Evolutionary conservation across 2,888 invertebrate species (phyloP).

Genomic region (Phoenoteleia sp.): DNA sequence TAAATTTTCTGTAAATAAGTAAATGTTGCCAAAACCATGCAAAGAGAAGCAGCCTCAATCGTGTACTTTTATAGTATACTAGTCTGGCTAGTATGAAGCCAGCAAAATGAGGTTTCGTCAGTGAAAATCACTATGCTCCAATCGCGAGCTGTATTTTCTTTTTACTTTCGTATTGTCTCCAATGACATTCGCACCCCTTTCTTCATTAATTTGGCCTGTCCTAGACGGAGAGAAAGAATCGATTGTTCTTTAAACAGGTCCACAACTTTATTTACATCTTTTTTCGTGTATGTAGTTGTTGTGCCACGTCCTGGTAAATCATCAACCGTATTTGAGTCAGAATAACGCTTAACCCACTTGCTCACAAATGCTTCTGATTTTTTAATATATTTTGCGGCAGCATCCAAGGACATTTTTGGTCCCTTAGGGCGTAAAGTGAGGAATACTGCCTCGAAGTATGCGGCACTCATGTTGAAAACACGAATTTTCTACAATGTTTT

Average conservation of each 20-base stretch:
- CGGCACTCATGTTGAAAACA: too few relatives aligned
- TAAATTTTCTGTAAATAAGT: too few relatives aligned
- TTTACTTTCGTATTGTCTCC: neutral
- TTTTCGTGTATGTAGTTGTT: neutral
- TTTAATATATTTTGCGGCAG: slow-evolving; percentile 35
- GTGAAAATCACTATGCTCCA: too few relatives aligned
- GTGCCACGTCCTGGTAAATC: slow-evolving; percentile 53
- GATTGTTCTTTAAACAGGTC: neutral
- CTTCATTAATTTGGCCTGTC: neutral
- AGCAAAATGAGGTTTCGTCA: too few relatives aligned
- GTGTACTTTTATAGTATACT: too few relatives aligned
- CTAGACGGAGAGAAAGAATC: neutral
- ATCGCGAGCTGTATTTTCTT: neutral
- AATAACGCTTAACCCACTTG: slow-evolving; percentile 64
- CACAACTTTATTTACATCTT: neutral
- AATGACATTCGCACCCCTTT: neutral
- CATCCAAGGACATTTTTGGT: too few relatives aligned
- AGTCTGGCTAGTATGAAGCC: too few relatives aligned
- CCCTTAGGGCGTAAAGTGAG: too few relatives aligned
- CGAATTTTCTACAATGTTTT: too few relatives aligned
- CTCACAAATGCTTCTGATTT: slow-evolving; percentile 54
- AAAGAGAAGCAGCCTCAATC: too few relatives aligned
- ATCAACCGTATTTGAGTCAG: slow-evolving; percentile 46
- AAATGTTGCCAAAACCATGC: too few relatives aligned
- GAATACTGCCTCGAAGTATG: too few relatives aligned